These are phyloP conservation scores for Psammodynastes pulverulentus DNA, from an alignment of 2,113 vertebrate species.

Conservation along the genomic window DNA sequence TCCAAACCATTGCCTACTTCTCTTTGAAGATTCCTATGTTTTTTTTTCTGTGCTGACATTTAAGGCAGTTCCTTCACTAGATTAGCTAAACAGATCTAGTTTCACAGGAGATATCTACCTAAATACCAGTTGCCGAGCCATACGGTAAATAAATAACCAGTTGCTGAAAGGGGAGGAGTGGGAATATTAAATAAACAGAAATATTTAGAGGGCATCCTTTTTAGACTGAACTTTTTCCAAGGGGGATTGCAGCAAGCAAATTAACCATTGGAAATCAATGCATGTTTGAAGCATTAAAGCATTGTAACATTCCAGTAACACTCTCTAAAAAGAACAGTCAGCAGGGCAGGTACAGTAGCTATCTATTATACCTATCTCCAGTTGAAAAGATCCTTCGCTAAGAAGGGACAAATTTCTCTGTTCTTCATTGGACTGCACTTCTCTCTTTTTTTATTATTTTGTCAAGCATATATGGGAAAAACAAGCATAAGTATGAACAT, in stretches of 20 bases:
- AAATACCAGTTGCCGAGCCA: neutral
- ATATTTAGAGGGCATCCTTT: neutral
- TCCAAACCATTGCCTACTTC: neutral
- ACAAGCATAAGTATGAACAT: too few relatives aligned
- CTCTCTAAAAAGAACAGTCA: neutral
- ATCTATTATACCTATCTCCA: neutral
- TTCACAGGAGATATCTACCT: neutral
- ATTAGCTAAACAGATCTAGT: neutral
- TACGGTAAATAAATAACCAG: neutral
- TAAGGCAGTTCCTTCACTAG: neutral
- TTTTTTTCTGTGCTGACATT: neutral
- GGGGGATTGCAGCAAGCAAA: neutral
- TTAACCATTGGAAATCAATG: neutral
- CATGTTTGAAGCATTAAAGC: neutral
- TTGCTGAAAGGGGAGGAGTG: neutral
- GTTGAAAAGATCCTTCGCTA: neutral
- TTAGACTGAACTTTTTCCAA: neutral
- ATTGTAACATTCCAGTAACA: neutral
- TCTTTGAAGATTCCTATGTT: neutral
- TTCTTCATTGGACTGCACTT: neutral
- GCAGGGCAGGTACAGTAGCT: neutral
- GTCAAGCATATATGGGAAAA: too few relatives aligned
- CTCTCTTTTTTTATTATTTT: too few relatives aligned
- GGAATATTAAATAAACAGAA: neutral
- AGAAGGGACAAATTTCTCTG: neutral